These are phyloP conservation scores for Anseranas semipalmata DNA, from an alignment of 2,113 vertebrate genomes.

Conservation along the genomic window DNA sequence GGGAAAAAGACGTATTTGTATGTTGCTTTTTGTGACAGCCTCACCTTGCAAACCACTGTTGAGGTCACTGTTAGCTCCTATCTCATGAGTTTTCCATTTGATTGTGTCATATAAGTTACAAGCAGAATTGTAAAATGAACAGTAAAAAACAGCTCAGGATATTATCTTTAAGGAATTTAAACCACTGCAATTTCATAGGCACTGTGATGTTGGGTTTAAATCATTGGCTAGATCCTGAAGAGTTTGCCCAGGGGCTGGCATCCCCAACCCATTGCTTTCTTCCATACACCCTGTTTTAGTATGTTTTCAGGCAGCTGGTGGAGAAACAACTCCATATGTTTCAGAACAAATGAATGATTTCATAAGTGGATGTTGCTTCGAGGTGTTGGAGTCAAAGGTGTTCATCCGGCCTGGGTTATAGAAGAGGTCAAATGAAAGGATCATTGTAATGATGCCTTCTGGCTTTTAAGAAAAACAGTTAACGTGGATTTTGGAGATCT, in stretches of 20 bases:
- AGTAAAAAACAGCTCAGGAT: background rate
- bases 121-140: conserved; percentile 22
- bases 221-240: background rate
- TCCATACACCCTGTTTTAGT: background rate
- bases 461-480: background rate
- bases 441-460: background rate
- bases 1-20: background rate
- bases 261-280: background rate
- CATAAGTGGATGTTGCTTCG: background rate
- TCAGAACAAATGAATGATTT: background rate
- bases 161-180: background rate
- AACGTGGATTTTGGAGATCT: background rate
- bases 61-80: background rate
- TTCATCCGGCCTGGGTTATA: background rate
- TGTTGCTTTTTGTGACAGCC: background rate
- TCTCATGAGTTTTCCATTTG: background rate
- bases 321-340: background rate
- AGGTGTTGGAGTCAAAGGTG: background rate
- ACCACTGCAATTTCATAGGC: background rate
- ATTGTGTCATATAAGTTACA: conserved; percentile 7
- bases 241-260: background rate
- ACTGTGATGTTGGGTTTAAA: background rate
- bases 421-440: background rate
- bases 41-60: background rate
- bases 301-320: background rate